Base-by-base conservation (phyloP, 2,797 vertebrate genomes). In the Kryptolebias ocellatus region DNA sequence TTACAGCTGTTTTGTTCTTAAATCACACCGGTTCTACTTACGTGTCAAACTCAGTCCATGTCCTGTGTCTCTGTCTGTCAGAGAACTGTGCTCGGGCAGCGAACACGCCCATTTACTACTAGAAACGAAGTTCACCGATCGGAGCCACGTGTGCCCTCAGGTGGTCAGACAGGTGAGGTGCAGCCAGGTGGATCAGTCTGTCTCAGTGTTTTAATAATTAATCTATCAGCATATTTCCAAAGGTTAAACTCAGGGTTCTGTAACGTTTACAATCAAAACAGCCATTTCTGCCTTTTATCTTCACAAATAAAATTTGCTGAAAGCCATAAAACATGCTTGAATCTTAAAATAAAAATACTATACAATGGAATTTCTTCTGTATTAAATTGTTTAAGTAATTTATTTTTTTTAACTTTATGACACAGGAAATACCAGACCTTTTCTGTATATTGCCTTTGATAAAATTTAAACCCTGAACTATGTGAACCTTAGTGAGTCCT, bases 91-190 rank as follows among this genome's bases (percentile, higher is more conserved):
- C 28, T 0, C 18, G 15, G 20, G 18, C 34, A 61, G 11, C 3
- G 68, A 76, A 74, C 79, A 86, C 87, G 76, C 83, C 84, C 81
- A 77, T 79, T 70, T 59, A 71, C 63, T 45, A 69, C 74, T 83
- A n/a, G 87, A 85, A 24, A 60, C 89, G 92, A 93, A 93, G 92
- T 89, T 92, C 90, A 92, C 11, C 0, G 53, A n/a, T 34, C 18
- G 9, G 31, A 14, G 4, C 2, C 0, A 44, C 42, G 82, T 81
- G 84, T 83, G 82, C 64, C 86, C 0, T 66, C 29, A 2, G 1
- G 70, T 46, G 87, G 72, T 8, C 67, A 56, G 0, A n/a, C 0
- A 24, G 2, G 5, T 20, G 56, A 53, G 60, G 1, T 2, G 42
- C 74, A 50, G 68, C 52, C 56, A 59, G 31, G 68, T 74, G 64